phyloP scores from a whole-genome alignment of 2,888 invertebrate species.

The Lycia hirtaria region DNA sequence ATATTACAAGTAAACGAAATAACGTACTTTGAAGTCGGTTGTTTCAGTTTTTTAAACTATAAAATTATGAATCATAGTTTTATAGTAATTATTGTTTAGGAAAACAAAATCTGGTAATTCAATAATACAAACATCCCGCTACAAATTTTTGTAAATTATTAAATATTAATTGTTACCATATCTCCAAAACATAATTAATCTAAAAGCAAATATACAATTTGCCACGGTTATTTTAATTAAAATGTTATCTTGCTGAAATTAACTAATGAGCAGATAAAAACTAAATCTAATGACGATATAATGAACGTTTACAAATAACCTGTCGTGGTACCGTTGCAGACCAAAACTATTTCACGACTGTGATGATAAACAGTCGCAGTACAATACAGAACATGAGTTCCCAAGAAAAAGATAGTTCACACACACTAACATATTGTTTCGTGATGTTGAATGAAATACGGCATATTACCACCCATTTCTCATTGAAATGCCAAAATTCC shows the following conservation, averaged over 20 bases:
- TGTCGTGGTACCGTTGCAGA: conserved; percentile 52
- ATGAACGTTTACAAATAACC: conserved; percentile 51
- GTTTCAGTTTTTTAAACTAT: too few species aligned
- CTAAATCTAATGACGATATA: conserved; percentile 41
- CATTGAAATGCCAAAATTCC: too few species aligned
- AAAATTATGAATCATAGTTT: too few species aligned
- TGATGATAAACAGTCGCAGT: conserved; percentile 8
- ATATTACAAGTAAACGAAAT: too few species aligned
- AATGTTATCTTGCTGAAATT: conserved; percentile 2
- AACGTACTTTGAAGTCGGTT: too few species aligned
- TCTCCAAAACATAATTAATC: neutral
- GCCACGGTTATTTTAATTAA: conserved; percentile 10
- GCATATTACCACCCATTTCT: too few species aligned
- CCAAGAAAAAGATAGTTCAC: neutral
- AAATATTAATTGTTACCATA: too few species aligned
- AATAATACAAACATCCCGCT: too few species aligned
- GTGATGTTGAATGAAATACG: too few species aligned
- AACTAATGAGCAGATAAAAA: conserved; percentile 1
- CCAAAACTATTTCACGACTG: conserved; percentile 16
- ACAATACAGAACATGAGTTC: conserved; percentile 13
- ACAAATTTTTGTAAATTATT: too few species aligned
- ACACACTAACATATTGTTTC: neutral
- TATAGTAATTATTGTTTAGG: too few species aligned
- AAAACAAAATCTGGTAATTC: too few species aligned
- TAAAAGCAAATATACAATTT: neutral